Evolutionary conservation across 2,888 invertebrate genomes (phyloP).

Genomic region (Cryptus armator): DNA sequence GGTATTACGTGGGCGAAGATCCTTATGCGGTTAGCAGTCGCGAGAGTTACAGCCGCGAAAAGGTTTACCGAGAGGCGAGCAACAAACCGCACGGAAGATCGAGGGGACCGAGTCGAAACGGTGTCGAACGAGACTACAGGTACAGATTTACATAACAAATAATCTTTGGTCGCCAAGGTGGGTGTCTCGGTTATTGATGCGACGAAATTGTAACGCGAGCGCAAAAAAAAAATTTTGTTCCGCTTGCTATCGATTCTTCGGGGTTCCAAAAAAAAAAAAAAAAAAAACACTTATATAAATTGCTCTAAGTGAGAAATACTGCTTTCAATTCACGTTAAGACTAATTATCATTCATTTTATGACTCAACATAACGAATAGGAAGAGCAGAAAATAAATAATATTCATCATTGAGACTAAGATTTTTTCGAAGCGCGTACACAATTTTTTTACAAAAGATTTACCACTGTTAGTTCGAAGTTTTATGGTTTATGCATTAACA

Average conservation of each 20-base stretch:
- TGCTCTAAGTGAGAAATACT: background rate
- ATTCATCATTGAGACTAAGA: too few species aligned
- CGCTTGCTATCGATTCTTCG: background rate
- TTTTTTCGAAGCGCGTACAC: too few species aligned
- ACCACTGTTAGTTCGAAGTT: too few species aligned
- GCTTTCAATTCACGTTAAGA: background rate
- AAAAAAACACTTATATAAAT: background rate
- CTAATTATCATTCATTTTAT: background rate
- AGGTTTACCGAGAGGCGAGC: slow-evolving; percentile 90
- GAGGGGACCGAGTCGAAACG: slow-evolving; percentile 79
- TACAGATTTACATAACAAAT: slow-evolving; percentile 44
- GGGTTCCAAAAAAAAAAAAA: background rate
- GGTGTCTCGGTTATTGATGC: slow-evolving; percentile 4
- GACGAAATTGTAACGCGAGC: slow-evolving; percentile 5
- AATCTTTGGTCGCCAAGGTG: background rate
- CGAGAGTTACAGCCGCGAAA: slow-evolving; percentile 90
- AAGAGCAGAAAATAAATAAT: too few species aligned
- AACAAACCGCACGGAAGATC: slow-evolving; percentile 79
- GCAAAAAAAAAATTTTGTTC: background rate
- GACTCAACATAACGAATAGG: background rate
- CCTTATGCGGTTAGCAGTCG: slow-evolving; percentile 92
- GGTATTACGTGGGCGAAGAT: slow-evolving; percentile 95
- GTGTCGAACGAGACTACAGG: slow-evolving; percentile 74
- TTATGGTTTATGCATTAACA: too few species aligned
- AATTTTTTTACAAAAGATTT: too few species aligned